Evolutionary conservation across 2,888 invertebrate genomes (phyloP), one percentile per base, ranked within the genome.

Genomic region (Bombylius discolor): DNA sequence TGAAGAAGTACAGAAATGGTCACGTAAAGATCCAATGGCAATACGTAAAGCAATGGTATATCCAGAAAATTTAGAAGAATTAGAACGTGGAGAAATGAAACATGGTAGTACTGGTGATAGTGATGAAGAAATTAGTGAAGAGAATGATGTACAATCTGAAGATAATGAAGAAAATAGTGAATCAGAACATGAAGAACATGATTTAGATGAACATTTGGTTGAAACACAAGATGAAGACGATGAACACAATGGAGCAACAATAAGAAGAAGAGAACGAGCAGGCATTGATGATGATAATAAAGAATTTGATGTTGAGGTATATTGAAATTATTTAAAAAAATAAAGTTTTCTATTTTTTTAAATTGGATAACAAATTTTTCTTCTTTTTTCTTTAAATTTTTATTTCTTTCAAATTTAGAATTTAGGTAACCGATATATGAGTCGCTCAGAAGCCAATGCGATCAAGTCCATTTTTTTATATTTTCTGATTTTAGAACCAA

Each of bases 1-100:
- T 66, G 95, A 96, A 70, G 97, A 98, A 75, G 93, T 98, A 52
- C 89, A 89, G 65, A 98, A 98, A 69, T 97, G 96, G 94, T 90
- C 94, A 32, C 83, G 93, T 62, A 96, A 97, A 74, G 96, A 97
- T 76, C 93, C 94, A 0, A 79, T 83, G 61, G 93, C 93, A 9
- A 94, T 96, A 56, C 85, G 88, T 64, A 88, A 88, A 66, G 92
- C 95, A 5, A 95, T 97, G 95, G 86, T 92, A 47, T 88, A 86
- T 77, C 96, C 97, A 67, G 89, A 92, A 63, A 83, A 87, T 67
- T 74, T 93, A 64, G 90, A 92, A 67, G 79, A 87, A 0, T 69
- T 93, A 47, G 92, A 93, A 70, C 79, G 88, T 4, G 92, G 93
- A 3, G 92, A 92, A 73, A 83, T 93, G 83, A 92, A 92, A 68